Percentiles rank a stretch among this genome's conserved stretches.
These are phyloP conservation scores for Erannis defoliaria DNA, from an alignment of 2,888 invertebrate genomes.

Conservation along the genomic window DNA sequence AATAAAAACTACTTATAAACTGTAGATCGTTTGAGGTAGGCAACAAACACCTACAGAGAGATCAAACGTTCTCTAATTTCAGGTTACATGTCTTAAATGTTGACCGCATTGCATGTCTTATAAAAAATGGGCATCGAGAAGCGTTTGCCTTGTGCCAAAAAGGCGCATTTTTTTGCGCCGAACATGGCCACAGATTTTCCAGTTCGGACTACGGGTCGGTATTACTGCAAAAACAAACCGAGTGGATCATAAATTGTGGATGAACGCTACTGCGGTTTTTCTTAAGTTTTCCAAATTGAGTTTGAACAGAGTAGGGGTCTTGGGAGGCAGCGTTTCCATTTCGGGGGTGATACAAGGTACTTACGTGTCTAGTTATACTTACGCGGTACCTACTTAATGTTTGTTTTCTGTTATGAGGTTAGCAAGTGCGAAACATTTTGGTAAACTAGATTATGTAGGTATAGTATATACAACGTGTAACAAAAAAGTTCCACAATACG, in stretches of 20 bases:
- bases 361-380: constrained; percentile 3
- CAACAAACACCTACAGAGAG: no score
- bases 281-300: constrained; percentile 72
- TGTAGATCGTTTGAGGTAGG: no score
- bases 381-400: constrained; percentile 3
- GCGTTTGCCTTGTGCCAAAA: constrained; percentile 27
- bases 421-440: not conserved
- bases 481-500: no score
- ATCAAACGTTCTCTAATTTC: no score
- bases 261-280: constrained; percentile 62
- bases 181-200: constrained; percentile 68
- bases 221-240: constrained; percentile 73
- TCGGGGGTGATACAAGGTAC: constrained; percentile 22
- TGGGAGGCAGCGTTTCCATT: constrained; percentile 30
- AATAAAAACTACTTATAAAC: no score
- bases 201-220: constrained; percentile 64
- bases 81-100: no score
- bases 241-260: constrained; percentile 72
- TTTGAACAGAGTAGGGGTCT: constrained; percentile 55
- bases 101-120: not conserved
- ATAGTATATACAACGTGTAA: no score
- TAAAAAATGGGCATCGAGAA: not conserved
- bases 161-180: constrained; percentile 61
- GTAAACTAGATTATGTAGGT: no score
- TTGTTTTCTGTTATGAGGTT: not conserved